Evolutionary conservation across 2,888 invertebrate species (phyloP), one percentile per base, ranked within the genome.

Genomic region (Euplexia lucipara): DNA sequence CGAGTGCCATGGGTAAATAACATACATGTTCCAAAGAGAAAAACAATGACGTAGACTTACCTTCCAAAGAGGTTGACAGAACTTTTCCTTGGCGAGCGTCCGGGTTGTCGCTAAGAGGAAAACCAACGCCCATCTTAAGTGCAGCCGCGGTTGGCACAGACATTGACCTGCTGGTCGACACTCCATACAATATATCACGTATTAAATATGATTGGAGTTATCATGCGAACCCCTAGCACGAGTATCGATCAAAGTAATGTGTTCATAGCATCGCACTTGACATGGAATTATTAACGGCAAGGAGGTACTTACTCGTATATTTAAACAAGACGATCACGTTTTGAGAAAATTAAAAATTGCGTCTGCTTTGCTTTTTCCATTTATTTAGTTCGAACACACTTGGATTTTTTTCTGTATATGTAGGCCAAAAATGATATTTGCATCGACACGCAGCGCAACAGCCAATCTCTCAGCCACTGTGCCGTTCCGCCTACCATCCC

Each of bases 81-180:
- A 96, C 96, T 86, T 97, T 96, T 78, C 97, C 97, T 75, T 96
- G 96, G 90, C 97, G 97, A 82, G 97, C 97, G 94, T 97, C 97
- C 63, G 97, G 96, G 81, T 97, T 95, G 92, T 97, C 97, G 85
- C 96, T 96, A 85, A 98, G 95, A 78, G 98, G 98, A 95, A 98
- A 98, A 73, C 98, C 98, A 78, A 98, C 97, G 78, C 98, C 98
- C 97, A 98, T 97, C 96, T 98, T 98, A 78, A 98, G 95, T 63
- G 98, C 97, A 54, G 98, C 98, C 77, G 98, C 97, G 56, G 98
- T 98, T 61, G 98, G 98, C 66, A 96, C 96, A 75, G 97, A 97
- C 86, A 97, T 97, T 86, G 97, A 97, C 91, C 97, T 95, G 91
- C 87, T 89, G 88, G 89, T 90, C 92, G 88, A 90, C 82, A 81